Conservation (phyloP, 2,888 invertebrate genomes). For the Perdita meconis region DNA sequence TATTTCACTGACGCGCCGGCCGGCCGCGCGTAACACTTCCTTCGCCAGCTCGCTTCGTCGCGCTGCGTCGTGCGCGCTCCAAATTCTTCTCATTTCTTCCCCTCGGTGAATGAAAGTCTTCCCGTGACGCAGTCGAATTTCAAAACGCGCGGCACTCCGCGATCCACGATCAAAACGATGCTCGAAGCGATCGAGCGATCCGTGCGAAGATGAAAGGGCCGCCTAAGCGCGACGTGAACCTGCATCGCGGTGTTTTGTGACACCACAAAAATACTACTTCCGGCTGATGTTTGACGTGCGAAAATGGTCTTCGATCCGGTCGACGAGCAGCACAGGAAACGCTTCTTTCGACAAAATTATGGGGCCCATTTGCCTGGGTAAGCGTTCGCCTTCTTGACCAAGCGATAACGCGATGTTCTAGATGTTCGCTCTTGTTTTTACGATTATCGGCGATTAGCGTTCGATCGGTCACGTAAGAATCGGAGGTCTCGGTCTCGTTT, state of each 20-base stretch:
- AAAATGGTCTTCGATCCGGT: conserved; percentile 87
- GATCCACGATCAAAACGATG: background rate
- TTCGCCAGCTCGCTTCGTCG: background rate
- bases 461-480: background rate
- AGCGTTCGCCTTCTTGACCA: conserved; percentile 18
- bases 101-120: background rate
- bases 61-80: background rate
- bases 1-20: conserved; percentile 73
- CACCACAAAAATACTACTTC: no score
- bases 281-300: background rate
- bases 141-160: background rate
- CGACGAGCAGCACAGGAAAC: conserved; percentile 86
- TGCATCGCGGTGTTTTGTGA: conserved; percentile 13
- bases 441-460: no score
- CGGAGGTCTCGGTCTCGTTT: background rate
- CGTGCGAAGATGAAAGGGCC: conserved; percentile 22
- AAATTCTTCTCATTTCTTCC: background rate
- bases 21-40: conserved; percentile 34
- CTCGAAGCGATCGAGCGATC: background rate
- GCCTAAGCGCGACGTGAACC: conserved; percentile 21
- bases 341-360: conserved; percentile 87
- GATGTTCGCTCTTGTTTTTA: no score
- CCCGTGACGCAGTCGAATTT: background rate
- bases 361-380: conserved; percentile 89
- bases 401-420: no score